These are phyloP conservation scores for Pectinophora gossypiella DNA, from an alignment of 1,140 invertebrate genomes.

Conservation along the genomic window DNA sequence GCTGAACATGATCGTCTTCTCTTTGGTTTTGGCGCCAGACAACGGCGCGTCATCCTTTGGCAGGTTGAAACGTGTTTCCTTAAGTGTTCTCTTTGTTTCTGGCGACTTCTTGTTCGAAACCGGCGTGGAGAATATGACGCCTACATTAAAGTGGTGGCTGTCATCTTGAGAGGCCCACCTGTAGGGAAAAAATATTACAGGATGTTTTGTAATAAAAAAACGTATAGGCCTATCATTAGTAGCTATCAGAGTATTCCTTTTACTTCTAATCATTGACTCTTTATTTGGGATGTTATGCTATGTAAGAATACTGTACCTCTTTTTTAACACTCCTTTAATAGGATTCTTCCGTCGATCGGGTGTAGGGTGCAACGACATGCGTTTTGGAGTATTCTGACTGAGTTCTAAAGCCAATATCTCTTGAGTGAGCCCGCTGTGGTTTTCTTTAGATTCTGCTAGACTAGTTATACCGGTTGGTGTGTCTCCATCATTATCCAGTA, in stretches of 20 bases:
- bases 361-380: slow-evolving; percentile 69
- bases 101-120: slow-evolving; percentile 78
- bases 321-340: slow-evolving; percentile 77
- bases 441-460: slow-evolving; percentile 52
- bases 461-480: slow-evolving; percentile 60
- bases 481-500: slow-evolving; percentile 65
- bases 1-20: slow-evolving; percentile 48
- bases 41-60: slow-evolving; percentile 65
- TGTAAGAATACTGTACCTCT: slow-evolving; percentile 53
- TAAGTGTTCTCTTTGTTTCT: slow-evolving; percentile 67
- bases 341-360: slow-evolving; percentile 75
- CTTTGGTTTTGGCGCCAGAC: slow-evolving; percentile 49
- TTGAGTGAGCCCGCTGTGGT: slow-evolving; percentile 80
- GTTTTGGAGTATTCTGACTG: slow-evolving; percentile 76
- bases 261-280: too few relatives aligned
- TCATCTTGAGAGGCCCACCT: slow-evolving; percentile 74
- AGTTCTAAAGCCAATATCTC: slow-evolving; percentile 78
- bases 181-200: too few relatives aligned
- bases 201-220: too few relatives aligned
- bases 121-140: slow-evolving; percentile 86
- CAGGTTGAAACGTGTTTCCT: slow-evolving; percentile 80
- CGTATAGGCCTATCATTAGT: too few relatives aligned
- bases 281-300: too few relatives aligned
- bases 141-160: slow-evolving; percentile 67
- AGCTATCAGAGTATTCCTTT: too few relatives aligned